Evolutionary conservation across 2,113 vertebrate genomes (phyloP).

Genomic region (Chlamydotis undulata): DNA sequence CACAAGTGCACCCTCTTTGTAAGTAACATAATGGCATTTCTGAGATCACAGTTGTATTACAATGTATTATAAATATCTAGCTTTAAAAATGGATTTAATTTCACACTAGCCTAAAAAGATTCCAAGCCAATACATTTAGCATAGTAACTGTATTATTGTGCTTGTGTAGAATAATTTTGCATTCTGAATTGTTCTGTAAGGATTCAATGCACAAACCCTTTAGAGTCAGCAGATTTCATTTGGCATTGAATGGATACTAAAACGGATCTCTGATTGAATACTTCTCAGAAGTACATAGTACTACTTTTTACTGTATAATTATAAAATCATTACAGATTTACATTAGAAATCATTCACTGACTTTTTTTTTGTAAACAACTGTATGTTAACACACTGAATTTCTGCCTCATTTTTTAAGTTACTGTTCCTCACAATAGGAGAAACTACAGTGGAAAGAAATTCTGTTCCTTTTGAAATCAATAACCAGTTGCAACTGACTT

Average conservation of each 20-base stretch:
- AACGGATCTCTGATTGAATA: background rate
- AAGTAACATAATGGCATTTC: background rate
- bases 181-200: background rate
- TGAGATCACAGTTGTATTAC: background rate
- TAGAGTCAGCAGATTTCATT: background rate
- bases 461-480: background rate
- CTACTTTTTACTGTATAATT: background rate
- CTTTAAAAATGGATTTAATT: background rate
- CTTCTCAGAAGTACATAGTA: background rate
- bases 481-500: background rate
- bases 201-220: background rate
- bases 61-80: background rate
- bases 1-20: background rate
- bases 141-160: background rate
- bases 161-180: background rate
- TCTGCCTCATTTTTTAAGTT: background rate
- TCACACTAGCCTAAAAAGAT: background rate
- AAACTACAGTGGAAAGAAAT: background rate
- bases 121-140: background rate
- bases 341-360: background rate
- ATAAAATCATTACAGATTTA: slow-evolving; percentile 13
- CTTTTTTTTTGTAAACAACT: background rate
- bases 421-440: background rate
- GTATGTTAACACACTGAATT: background rate
- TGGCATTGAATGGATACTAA: background rate